A percentile compares a stretch with the other conserved stretches of the same genome.
phyloP scores from a whole-genome alignment of 2,888 invertebrate species.

The Catocala fraxini region DNA sequence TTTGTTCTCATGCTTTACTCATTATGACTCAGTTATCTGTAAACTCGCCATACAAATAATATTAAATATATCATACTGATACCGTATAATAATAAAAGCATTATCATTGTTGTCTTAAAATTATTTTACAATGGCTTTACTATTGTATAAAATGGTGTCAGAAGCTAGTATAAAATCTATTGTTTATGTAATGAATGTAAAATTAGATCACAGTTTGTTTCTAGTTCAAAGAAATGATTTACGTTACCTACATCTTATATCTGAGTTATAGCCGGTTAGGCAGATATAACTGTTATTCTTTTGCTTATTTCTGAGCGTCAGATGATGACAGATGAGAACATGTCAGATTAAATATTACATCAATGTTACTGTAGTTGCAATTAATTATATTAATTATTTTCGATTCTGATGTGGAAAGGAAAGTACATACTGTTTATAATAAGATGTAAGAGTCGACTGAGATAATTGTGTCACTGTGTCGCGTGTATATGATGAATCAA shows the following conservation, averaged over 20 bases:
- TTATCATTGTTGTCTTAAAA: slow-evolving; percentile 13
- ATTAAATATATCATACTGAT: slow-evolving; percentile 12
- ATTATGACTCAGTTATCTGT: slow-evolving; percentile 25
- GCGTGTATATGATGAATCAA: slow-evolving; percentile 10
- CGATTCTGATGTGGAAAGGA: background rate
- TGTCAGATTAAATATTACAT: background rate
- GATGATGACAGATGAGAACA: too few species aligned
- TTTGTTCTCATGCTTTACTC: slow-evolving; percentile 27
- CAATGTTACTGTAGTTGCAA: too few species aligned
- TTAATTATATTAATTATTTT: slow-evolving; percentile 5
- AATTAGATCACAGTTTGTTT: slow-evolving; percentile 21
- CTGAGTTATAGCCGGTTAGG: background rate
- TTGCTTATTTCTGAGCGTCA: background rate
- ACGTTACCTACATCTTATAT: background rate
- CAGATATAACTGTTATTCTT: background rate
- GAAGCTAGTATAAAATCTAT: slow-evolving; percentile 33
- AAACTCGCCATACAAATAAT: slow-evolving; percentile 14
- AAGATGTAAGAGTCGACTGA: background rate
- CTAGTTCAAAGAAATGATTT: slow-evolving; percentile 19
- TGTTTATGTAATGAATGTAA: slow-evolving; percentile 24
- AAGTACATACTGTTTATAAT: background rate
- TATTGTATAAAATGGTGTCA: slow-evolving; percentile 18
- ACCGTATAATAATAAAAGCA: slow-evolving; percentile 18
- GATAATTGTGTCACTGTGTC: slow-evolving; percentile 9
- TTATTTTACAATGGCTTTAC: slow-evolving; percentile 8